A percentile compares a stretch with the other conserved stretches of the same genome.
These are phyloP conservation scores for Xyliphius kryptos DNA, from an alignment of 2,113 vertebrate species.

Conservation along the genomic window DNA sequence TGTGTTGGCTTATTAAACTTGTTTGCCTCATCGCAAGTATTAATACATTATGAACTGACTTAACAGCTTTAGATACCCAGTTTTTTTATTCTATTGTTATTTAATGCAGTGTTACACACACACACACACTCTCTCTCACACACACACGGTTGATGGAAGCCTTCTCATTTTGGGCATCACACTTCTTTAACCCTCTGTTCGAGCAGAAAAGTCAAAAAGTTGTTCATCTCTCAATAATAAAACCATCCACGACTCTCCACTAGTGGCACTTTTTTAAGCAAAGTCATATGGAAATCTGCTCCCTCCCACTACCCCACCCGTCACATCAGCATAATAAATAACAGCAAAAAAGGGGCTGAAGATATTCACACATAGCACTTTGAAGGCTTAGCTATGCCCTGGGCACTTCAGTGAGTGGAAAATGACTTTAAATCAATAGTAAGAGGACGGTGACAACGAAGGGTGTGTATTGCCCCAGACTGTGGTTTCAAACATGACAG, in stretches of 20 bases:
- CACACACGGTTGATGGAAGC: constrained; percentile 24
- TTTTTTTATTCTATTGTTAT: constrained; percentile 28
- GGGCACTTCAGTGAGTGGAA: constrained; percentile 26
- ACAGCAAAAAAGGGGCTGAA: constrained; percentile 39
- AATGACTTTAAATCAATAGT: constrained; percentile 29
- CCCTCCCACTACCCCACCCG: constrained; percentile 44
- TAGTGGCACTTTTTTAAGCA: constrained; percentile 41
- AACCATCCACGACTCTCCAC: constrained; percentile 35
- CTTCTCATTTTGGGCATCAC: constrained; percentile 24
- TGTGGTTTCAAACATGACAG: too few species aligned
- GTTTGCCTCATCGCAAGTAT: neutral
- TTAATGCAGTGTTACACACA: constrained; percentile 15
- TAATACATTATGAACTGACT: constrained; percentile 12
- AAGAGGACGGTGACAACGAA: constrained; percentile 5
- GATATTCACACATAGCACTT: constrained; percentile 43
- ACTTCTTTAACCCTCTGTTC: constrained; percentile 34
- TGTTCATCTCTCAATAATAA: constrained; percentile 52
- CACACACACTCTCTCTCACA: neutral
- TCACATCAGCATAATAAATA: constrained; percentile 46
- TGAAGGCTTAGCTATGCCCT: constrained; percentile 30
- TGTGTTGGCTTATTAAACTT: constrained; percentile 7
- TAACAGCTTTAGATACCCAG: constrained; percentile 24
- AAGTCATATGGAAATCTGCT: constrained; percentile 65
- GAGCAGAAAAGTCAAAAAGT: constrained; percentile 50
- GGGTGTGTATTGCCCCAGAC: neutral